Conservation (phyloP, 2,888 invertebrate species). For the Metallyticus violacea region DNA sequence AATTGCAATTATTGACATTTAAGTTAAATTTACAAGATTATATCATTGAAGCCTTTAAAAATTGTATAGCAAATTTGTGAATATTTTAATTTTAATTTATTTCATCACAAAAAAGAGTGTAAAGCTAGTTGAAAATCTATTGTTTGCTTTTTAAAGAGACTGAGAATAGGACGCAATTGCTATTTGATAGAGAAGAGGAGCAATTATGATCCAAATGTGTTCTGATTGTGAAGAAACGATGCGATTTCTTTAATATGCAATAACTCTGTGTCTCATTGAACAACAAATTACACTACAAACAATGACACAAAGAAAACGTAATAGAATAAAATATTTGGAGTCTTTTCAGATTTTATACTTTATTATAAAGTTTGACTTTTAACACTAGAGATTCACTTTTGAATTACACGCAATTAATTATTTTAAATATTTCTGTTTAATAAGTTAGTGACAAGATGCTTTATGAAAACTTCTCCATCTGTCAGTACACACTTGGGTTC, state of each 20-base stretch:
- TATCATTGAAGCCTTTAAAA: background rate
- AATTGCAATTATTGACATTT: background rate
- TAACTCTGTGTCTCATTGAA: too few relatives aligned
- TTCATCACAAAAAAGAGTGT: background rate
- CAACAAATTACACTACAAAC: too few relatives aligned
- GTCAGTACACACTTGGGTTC: background rate
- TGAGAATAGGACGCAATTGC: background rate
- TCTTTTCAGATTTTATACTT: too few relatives aligned
- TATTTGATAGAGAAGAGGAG: background rate
- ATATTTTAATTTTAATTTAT: background rate
- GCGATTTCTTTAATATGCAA: too few relatives aligned
- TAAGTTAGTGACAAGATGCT: too few relatives aligned
- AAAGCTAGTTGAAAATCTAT: background rate
- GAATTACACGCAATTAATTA: too few relatives aligned
- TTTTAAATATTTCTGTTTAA: too few relatives aligned
- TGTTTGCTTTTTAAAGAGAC: background rate
- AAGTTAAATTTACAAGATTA: background rate
- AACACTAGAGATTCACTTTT: too few relatives aligned
- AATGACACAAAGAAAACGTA: too few relatives aligned
- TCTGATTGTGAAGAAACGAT: background rate
- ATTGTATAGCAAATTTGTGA: background rate
- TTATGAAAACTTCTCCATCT: background rate
- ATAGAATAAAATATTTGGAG: too few relatives aligned
- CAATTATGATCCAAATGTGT: background rate
- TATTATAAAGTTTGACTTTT: too few relatives aligned